Conservation (phyloP, 2,888 invertebrate species). For the Scaptomyza tumidula region DNA sequence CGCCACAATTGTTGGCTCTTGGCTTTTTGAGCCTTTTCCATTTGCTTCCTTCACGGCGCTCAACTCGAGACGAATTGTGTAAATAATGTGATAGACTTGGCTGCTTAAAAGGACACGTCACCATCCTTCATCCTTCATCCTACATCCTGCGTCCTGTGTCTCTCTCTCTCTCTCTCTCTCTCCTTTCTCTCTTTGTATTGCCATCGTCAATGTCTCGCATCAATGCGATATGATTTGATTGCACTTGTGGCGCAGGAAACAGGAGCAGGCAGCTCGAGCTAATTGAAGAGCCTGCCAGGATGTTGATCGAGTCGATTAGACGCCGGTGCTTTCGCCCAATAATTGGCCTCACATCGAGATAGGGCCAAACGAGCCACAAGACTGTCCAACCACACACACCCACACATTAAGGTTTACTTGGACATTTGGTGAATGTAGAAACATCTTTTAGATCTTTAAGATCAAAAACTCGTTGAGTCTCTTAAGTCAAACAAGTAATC, state of each 20-base stretch:
- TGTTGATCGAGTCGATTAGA: slow-evolving; percentile 59
- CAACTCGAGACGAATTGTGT: slow-evolving; percentile 76
- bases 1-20: slow-evolving; percentile 44
- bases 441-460: too few species aligned
- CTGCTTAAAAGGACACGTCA: slow-evolving; percentile 47
- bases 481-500: not conserved
- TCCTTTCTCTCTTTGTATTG: slow-evolving; percentile 5
- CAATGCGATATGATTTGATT: slow-evolving; percentile 71
- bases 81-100: slow-evolving; percentile 75
- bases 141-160: not conserved
- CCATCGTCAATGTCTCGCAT: slow-evolving; percentile 46
- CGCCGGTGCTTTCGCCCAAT: slow-evolving; percentile 46
- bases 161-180: not conserved
- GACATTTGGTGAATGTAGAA: not conserved
- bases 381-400: not conserved
- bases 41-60: slow-evolving; percentile 28
- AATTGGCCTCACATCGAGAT: slow-evolving; percentile 74
- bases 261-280: slow-evolving; percentile 42
- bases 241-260: slow-evolving; percentile 60
- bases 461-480: not conserved
- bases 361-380: slow-evolving; percentile 33
- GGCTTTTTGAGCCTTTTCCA: slow-evolving; percentile 22
- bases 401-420: not conserved
- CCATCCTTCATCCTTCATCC: not conserved
- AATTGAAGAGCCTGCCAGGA: slow-evolving; percentile 61